Conservation (phyloP, 2,888 invertebrate genomes). For the Heteromyza rotundicornis region DNA sequence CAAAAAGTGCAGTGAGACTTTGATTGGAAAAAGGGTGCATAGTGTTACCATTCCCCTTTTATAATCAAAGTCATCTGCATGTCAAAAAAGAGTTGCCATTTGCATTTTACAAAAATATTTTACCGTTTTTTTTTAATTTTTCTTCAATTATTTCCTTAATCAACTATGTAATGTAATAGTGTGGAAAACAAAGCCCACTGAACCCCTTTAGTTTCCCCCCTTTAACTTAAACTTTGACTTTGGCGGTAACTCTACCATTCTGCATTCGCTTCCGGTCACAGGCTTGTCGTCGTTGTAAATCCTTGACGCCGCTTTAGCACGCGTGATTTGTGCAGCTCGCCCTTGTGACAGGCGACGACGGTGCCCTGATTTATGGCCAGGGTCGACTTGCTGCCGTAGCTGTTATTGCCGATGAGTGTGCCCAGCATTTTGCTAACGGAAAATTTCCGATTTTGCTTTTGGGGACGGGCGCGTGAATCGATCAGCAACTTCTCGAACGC, state of each 20-base stretch:
- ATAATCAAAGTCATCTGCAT: no score
- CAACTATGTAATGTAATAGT: no score
- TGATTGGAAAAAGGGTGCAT: no score
- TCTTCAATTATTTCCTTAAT: no score
- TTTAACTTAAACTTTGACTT: no score
- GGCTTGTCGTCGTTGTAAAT: constrained; percentile 70
- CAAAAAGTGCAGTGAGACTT: no score
- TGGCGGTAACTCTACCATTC: constrained; percentile 32
- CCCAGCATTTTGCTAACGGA: constrained; percentile 81
- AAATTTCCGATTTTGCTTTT: constrained; percentile 72
- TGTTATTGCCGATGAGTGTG: constrained; percentile 48
- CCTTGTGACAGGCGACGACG: constrained; percentile 68
- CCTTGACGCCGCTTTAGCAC: constrained; percentile 67
- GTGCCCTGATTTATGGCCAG: constrained; percentile 65
- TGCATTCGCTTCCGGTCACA: constrained; percentile 66
- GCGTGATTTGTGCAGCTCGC: constrained; percentile 67
- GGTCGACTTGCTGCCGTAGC: constrained; percentile 43
- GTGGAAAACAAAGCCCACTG: no score
- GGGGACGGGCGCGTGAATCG: constrained; percentile 69
- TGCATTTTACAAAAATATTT: no score
- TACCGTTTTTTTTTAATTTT: no score
- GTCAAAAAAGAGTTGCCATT: no score
- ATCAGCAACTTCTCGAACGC: constrained; percentile 74
- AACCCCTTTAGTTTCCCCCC: no score
- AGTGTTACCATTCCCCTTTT: no score